Percentiles rank a stretch among this genome's conserved stretches.
Evolutionary conservation across 2,888 invertebrate genomes (phyloP).

Genomic region (Morpho deidamia): DNA sequence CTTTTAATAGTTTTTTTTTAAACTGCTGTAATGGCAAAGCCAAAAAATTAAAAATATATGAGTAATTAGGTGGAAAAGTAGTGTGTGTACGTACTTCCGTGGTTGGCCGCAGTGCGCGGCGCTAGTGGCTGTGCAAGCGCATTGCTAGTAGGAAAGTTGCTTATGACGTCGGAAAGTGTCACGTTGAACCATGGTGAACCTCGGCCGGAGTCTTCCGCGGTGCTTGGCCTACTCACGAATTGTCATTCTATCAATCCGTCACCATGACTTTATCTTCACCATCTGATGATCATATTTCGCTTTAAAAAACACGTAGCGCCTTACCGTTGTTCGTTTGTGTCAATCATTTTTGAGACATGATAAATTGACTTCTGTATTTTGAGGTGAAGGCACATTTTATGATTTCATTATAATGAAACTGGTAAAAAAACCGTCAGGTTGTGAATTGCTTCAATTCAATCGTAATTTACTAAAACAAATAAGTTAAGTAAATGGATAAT

Average conservation of each 20-base stretch:
- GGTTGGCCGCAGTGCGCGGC: conserved; percentile 49
- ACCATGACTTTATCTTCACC: conserved; percentile 63
- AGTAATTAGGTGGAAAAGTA: conserved; percentile 55
- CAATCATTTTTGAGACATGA: conserved; percentile 32
- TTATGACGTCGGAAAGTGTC: conserved; percentile 76
- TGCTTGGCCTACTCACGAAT: conserved; percentile 73
- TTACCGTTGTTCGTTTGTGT: conserved; percentile 48
- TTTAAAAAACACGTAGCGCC: conserved; percentile 40
- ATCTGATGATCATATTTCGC: conserved; percentile 51
- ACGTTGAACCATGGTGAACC: conserved; percentile 77
- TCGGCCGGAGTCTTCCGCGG: conserved; percentile 64
- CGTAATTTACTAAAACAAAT: no score
- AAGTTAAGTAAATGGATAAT: no score
- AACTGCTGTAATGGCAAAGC: no score
- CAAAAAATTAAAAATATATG: not conserved
- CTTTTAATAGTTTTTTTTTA: no score
- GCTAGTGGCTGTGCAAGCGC: conserved; percentile 45
- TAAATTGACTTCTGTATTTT: conserved; percentile 13
- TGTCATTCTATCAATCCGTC: conserved; percentile 75
- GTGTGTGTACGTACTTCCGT: conserved; percentile 50
- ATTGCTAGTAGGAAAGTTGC: conserved; percentile 78
- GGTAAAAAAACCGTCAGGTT: not conserved
- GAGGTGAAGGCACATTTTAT: conserved; percentile 8
- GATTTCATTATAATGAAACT: conserved; percentile 1
- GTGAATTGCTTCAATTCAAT: no score